Evolutionary conservation across 53 echinoderm and acorn worm species (phyloP).

Genomic region (Mesocentrotus franciscanus): DNA sequence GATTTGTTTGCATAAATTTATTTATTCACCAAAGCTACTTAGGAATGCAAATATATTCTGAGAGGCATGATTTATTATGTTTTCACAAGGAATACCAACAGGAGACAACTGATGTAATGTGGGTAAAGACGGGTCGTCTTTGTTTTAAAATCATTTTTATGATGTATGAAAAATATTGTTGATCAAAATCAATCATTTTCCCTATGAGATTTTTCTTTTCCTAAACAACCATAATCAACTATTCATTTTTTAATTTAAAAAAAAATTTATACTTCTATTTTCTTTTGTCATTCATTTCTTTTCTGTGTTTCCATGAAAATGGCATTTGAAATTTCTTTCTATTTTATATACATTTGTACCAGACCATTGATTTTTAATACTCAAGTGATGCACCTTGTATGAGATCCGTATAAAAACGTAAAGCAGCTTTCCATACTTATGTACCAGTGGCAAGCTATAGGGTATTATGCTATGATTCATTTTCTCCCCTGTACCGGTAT

Average conservation of each 20-base stretch:
- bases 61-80: neutral
- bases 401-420: neutral
- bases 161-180: too few relatives aligned
- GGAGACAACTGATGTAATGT: too few relatives aligned
- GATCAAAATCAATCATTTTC: too few relatives aligned
- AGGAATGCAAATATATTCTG: neutral
- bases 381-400: neutral
- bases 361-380: neutral
- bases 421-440: neutral
- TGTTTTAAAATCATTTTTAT: too few relatives aligned
- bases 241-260: too few relatives aligned
- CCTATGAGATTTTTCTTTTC: neutral
- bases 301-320: too few relatives aligned
- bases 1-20: slow-evolving; percentile 8
- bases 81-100: neutral
- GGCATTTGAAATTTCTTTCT: too few relatives aligned
- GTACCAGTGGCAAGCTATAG: neutral
- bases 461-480: neutral
- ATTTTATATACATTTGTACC: neutral
- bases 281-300: too few relatives aligned
- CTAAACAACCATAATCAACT: neutral
- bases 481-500: neutral
- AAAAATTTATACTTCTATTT: too few relatives aligned
- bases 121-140: too few relatives aligned
- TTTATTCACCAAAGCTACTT: neutral